Base-by-base conservation (phyloP, 2,888 invertebrate species). In the Teinopalpus imperialis region DNA sequence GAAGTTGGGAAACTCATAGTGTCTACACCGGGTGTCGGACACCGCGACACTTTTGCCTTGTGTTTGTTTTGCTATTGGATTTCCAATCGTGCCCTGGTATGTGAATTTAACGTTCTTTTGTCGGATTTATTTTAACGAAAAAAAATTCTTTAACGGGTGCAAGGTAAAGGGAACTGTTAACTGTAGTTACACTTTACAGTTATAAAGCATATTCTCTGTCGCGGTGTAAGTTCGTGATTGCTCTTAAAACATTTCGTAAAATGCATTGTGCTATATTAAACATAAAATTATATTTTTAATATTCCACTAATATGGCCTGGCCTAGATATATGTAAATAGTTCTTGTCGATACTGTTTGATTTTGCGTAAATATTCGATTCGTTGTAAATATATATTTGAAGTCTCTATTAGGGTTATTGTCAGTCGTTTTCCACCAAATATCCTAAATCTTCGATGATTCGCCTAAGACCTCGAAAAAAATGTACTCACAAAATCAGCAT, bases 181-280 rank as follows among this genome's bases (percentile, higher is more conserved):
- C 63, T 57, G 59, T 69, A 65, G 67, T 67, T 73, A 61, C 57
- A 66, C 62, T 71, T 63, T 56, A 66, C 63, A 59, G 50, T 59
- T 55, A 35, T 26, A 45, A 46, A 48, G 49, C 40, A 43, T 52
- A 48, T 49, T 55, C 45, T 39, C 36, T 41, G 41, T 43, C 31
- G 62, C 57, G 60, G 57, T 52, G 58, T 59, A 67, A 73, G 63
- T 73, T 78, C 67, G 67, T 74, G 69, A 74, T 74, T 74, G 69
- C 63, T 64, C 57, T 62, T 49, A 54, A 49, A 32, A 42, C 30
- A 20, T 39, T 39, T 47, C 32, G 24, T 14, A 37, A 41, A 32
- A 31, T 40, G 26, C 10, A 31, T 34, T 61, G 53, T 44, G 49
- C 48, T 43, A 49, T 9, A 31, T 14, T 18, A 13, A 24, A 10